Percentiles rank a stretch among this genome's conserved stretches.
These are phyloP conservation scores for Ancistrus triradiatus DNA, from an alignment of 2,113 vertebrate genomes.

Conservation along the genomic window DNA sequence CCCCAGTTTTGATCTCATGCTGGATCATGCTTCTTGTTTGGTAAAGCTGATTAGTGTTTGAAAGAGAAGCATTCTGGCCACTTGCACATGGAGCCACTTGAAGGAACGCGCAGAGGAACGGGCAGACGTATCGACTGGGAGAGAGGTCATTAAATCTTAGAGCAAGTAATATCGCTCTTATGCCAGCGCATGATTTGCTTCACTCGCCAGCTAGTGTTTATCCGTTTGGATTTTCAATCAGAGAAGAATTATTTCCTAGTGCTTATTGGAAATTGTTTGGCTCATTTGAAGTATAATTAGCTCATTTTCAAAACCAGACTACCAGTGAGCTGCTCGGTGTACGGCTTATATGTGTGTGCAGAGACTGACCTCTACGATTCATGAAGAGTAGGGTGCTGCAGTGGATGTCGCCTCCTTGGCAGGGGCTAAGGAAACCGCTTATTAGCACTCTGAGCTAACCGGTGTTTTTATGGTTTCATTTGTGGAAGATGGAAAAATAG, in stretches of 20 bases:
- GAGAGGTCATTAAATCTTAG: background rate
- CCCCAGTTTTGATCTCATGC: background rate
- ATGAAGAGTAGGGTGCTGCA: no score
- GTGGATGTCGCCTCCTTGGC: background rate
- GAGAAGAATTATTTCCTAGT: slow-evolving; percentile 13
- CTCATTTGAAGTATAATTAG: slow-evolving; percentile 32
- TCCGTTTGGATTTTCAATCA: slow-evolving; percentile 3
- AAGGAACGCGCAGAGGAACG: background rate
- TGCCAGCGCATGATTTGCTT: no score
- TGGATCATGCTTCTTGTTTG: background rate
- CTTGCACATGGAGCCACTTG: background rate
- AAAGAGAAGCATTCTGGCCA: background rate
- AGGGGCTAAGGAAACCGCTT: background rate
- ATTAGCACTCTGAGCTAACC: no score
- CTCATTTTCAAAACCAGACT: slow-evolving; percentile 10
- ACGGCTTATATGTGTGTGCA: slow-evolving; percentile 7
- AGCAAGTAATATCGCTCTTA: slow-evolving; percentile 14
- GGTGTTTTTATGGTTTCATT: no score
- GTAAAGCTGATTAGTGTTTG: background rate
- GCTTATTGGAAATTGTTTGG: slow-evolving; percentile 18
- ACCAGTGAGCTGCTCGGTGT: background rate
- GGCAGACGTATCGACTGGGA: background rate
- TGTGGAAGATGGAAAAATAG: no score
- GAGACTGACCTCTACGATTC: no score
- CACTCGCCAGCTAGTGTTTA: slow-evolving; percentile 13